Evolutionary conservation across 2,888 invertebrate species (phyloP), one percentile per base, ranked within the genome.

Genomic region (Phaedon cochleariae): DNA sequence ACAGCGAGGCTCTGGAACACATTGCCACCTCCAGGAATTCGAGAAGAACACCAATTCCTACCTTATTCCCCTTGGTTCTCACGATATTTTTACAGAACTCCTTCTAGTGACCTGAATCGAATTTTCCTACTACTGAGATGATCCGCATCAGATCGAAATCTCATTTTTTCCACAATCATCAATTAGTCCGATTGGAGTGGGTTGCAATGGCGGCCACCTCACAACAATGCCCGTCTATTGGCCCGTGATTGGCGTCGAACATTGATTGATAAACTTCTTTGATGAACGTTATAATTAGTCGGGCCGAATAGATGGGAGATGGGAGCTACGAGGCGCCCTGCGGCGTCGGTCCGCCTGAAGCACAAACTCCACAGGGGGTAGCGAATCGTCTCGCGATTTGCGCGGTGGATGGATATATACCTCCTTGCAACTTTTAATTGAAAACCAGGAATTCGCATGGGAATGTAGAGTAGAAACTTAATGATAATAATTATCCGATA

Each of bases 221-320:
- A 15, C 29, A 77, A 75, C 77, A 77, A 77, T 76, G 72, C 75
- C 64, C 69, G 71, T 71, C 76, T 77, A 79, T 76, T 77, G 77
- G 76, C 70, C 41, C 73, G 71, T 77, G 77, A 79, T 79, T 79
- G 77, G 77, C 77, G 78, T 79, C 64, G 80, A 81, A 82, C 81
- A 78, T 82, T 83, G 83, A 84, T 84, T 83, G 81, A 83, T 84
- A 83, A 83, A 84, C 82, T 84, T 84, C 77, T 77, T 81, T 83
- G 83, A 84, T 83, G 83, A 84, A 81, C 81, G 82, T 81, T 82
- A 81, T 83, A 83, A 83, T 83, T 83, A 83, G 82, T 82, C 82
- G 79, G 77, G 2, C n/a, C 55, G 34, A 55, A 41, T 54, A 31
- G n/a, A 54, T 31, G 41, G 18, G 15, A 31, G n/a, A 54, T 31